Evolutionary conservation across 1,140 invertebrate genomes (phyloP), one percentile per base, ranked within the genome.

Genomic region (Thaumetopoea pityocampa): DNA sequence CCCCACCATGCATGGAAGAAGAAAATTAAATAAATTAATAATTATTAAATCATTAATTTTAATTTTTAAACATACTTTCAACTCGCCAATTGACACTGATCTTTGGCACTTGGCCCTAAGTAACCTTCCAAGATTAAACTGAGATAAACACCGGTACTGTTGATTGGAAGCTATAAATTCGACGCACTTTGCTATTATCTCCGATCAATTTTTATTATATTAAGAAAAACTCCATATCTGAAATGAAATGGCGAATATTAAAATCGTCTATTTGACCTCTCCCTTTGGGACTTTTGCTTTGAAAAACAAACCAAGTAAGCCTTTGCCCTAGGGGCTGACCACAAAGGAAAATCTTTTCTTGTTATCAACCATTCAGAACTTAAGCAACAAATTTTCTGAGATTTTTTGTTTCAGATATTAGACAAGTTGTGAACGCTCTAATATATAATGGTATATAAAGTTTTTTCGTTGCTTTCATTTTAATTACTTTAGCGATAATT

Each of bases 101-200:
- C n/a, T n/a, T n/a, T n/a, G n/a, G n/a, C n/a, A n/a, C n/a, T 19
- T 8, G 23, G 17, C 12, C 15, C 12, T 29, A 29, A 40, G 18
- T 45, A 10, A 32, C 28, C 28, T 40, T 18, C 41, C 35, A 34
- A 45, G 19, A 36, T 35, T 24, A 36, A 36, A 44, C 26, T 29
- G 32, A 20, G 24, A 16, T 10, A 19, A 23, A 19, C 28, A 24
- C 12, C 28, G 11, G 35, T 11, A 24, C 44, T 42, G 18, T 19
- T 35, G 24, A 41, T 48, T 30, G 44, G 44, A 53, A 53, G 30
- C 44, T 41, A 40, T 53, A 44, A 48, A 53, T 48, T 40, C 33
- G 41, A 37, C 34, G 28, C 34, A 14, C 29, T 20, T 27, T 23
- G 26, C 28, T 45, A 45, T 20, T 19, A 32, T 36, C 12, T 4